These are phyloP conservation scores for Anseranas semipalmata DNA, from an alignment of 2,113 vertebrate genomes.

Conservation along the genomic window DNA sequence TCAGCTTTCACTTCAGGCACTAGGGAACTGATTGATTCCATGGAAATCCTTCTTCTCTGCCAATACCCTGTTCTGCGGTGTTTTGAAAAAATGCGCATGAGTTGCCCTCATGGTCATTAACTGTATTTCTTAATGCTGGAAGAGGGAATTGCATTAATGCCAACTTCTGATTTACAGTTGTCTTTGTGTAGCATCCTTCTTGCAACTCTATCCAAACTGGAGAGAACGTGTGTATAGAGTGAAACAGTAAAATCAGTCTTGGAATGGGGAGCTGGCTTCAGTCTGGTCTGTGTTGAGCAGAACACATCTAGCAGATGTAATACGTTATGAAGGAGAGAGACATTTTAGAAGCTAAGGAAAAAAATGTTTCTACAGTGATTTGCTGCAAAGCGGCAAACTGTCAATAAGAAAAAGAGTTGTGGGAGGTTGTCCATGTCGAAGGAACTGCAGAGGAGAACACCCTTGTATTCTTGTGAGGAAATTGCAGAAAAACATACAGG, in stretches of 20 bases:
- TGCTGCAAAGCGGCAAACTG: not conserved
- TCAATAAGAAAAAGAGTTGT: not conserved
- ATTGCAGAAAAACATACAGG: not conserved
- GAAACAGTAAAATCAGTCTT: slow-evolving; percentile 13
- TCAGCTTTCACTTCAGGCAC: not conserved
- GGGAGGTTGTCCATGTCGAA: not conserved
- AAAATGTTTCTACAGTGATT: not conserved
- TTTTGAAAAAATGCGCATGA: not conserved
- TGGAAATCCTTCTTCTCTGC: slow-evolving; percentile 28
- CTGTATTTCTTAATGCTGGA: not conserved
- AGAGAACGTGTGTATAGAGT: not conserved
- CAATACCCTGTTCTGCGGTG: not conserved
- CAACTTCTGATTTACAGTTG: not conserved
- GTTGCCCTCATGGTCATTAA: not conserved
- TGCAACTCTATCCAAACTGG: not conserved
- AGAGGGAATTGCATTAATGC: not conserved
- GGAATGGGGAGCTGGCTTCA: slow-evolving; percentile 15
- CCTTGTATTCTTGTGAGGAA: not conserved
- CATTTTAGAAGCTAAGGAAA: not conserved
- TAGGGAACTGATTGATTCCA: not conserved
- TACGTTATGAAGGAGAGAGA: not conserved
- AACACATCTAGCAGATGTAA: slow-evolving; percentile 22
- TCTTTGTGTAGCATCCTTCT: slow-evolving; percentile 22
- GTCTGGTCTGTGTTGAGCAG: not conserved
- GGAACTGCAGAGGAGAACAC: not conserved